Evolutionary conservation across 2,797 vertebrate species (phyloP).

Genomic region (Hippoglossus hippoglossus): DNA sequence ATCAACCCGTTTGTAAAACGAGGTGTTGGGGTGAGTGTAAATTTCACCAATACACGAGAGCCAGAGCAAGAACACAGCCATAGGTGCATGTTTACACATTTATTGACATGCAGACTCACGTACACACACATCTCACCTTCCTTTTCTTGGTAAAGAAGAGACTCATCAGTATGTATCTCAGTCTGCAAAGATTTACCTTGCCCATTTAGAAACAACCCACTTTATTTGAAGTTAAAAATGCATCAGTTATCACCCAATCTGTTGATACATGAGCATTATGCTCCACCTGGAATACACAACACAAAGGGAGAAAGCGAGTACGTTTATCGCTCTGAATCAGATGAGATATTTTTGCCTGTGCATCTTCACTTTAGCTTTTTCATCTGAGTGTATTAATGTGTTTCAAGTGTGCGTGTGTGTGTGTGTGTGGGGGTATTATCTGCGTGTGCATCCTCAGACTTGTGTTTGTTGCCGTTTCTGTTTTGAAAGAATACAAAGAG

Average conservation of each 20-base stretch:
- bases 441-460: slow-evolving; percentile 24
- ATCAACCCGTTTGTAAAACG: background rate
- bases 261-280: slow-evolving; percentile 41
- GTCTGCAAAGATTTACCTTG: slow-evolving; percentile 48
- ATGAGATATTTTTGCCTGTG: slow-evolving; percentile 51
- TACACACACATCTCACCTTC: slow-evolving; percentile 13
- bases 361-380: slow-evolving; percentile 56
- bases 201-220: slow-evolving; percentile 52
- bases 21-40: background rate
- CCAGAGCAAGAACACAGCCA: background rate
- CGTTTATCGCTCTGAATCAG: slow-evolving; percentile 52
- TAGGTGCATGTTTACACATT: background rate
- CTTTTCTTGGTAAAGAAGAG: slow-evolving; percentile 27
- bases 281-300: slow-evolving; percentile 22
- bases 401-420: slow-evolving; percentile 36
- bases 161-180: slow-evolving; percentile 56
- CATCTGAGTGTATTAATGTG: slow-evolving; percentile 54
- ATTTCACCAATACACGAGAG: background rate
- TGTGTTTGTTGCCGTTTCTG: slow-evolving; percentile 59
- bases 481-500: slow-evolving; percentile 69
- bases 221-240: slow-evolving; percentile 64
- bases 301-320: slow-evolving; percentile 30
- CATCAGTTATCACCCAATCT: slow-evolving; percentile 63
- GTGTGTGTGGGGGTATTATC: slow-evolving; percentile 39
- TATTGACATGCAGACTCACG: background rate